A percentile compares a stretch with the other conserved stretches of the same genome.
Conservation (phyloP, 2,888 invertebrate genomes). For the Machimus atricapillus region DNA sequence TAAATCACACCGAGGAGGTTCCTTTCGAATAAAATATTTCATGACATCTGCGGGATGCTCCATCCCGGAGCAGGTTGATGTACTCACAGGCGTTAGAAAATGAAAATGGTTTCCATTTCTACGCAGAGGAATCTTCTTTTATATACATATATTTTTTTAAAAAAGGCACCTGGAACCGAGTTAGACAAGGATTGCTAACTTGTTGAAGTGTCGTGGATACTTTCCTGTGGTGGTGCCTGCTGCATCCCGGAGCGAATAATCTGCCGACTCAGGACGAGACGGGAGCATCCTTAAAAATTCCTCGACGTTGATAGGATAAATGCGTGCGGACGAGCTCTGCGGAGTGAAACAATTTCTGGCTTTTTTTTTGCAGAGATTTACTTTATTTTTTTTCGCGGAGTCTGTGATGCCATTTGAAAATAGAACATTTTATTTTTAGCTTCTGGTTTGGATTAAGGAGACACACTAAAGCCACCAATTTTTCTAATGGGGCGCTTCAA, state of each 20-base stretch:
- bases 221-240: background rate
- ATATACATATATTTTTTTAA: background rate
- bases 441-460: background rate
- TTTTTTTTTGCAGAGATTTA: background rate
- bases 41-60: conserved; percentile 18
- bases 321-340: background rate
- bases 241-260: background rate
- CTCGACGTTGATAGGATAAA: background rate
- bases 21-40: conserved; percentile 19
- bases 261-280: background rate
- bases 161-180: background rate
- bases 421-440: background rate
- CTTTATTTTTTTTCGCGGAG: background rate
- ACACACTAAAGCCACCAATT: background rate
- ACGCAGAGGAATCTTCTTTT: background rate
- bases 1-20: conserved; percentile 28
- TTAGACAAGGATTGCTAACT: conserved; percentile 7
- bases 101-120: conserved; percentile 21
- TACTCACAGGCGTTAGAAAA: background rate
- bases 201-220: background rate
- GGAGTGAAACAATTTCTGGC: background rate
- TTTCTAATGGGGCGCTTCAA: background rate
- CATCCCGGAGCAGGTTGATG: background rate
- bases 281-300: background rate
- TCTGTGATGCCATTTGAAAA: background rate